phyloP scores from a whole-genome alignment of 53 echinoderm and acorn worm species.

The Henricia sp. region DNA sequence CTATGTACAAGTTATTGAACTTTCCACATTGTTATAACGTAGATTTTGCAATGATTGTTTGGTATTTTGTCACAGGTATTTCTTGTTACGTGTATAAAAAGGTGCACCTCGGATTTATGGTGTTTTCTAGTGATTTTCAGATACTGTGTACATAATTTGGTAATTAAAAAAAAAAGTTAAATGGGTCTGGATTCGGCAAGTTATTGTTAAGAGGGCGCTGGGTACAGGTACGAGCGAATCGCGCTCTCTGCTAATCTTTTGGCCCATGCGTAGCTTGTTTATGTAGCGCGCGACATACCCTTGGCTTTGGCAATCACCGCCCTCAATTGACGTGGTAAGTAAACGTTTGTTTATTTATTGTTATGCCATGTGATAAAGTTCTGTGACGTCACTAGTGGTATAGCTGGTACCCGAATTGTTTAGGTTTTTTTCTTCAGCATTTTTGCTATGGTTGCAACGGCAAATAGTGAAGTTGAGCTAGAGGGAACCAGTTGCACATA shows the following conservation, averaged over 20 bases:
- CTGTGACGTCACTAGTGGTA: constrained; percentile 48
- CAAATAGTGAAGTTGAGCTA: constrained; percentile 11
- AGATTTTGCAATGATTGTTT: too few relatives aligned
- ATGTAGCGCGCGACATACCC: neutral
- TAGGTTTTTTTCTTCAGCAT: neutral
- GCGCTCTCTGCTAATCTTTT: neutral
- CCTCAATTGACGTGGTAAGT: neutral
- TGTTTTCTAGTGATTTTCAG: too few relatives aligned
- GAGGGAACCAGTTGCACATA: constrained; percentile 24
- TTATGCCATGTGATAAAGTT: constrained; percentile 45
- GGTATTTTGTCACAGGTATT: too few relatives aligned
- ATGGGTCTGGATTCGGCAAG: too few relatives aligned
- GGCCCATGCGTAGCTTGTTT: neutral
- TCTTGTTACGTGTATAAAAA: too few relatives aligned
- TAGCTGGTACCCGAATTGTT: constrained; percentile 37
- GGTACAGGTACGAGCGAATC: too few relatives aligned
- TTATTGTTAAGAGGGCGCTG: too few relatives aligned
- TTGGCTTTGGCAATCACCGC: neutral
- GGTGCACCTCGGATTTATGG: too few relatives aligned
- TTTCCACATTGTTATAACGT: too few relatives aligned
- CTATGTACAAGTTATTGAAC: too few relatives aligned
- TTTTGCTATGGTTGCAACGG: neutral
- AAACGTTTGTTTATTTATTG: neutral
- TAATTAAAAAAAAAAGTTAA: too few relatives aligned
- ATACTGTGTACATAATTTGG: too few relatives aligned